These are phyloP conservation scores for Clarias magur DNA, from an alignment of 2,113 vertebrate species.

Conservation along the genomic window DNA sequence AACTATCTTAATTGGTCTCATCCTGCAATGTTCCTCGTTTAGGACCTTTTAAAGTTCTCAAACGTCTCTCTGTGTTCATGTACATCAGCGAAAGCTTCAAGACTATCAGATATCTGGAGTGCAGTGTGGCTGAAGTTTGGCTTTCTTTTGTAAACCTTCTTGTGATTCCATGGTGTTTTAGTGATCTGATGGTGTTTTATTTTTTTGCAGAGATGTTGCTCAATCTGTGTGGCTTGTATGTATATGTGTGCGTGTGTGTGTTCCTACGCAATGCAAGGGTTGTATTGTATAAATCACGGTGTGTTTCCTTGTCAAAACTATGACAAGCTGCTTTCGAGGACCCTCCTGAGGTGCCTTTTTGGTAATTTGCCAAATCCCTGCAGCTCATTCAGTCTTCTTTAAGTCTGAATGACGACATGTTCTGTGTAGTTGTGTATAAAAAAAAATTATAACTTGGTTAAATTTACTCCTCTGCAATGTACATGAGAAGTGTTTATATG, in stretches of 20 bases:
- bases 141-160: slow-evolving; percentile 6
- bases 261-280: slow-evolving; percentile 13
- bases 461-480: slow-evolving; percentile 22
- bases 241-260: neutral
- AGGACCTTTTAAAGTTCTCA: neutral
- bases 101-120: neutral
- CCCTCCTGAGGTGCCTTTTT: slow-evolving; percentile 45
- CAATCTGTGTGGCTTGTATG: slow-evolving; percentile 9
- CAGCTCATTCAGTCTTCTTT: slow-evolving; percentile 19
- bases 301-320: slow-evolving; percentile 15
- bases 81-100: neutral
- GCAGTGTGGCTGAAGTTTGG: neutral
- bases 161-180: neutral
- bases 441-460: neutral
- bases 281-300: slow-evolving; percentile 4
- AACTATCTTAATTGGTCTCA: too few species aligned
- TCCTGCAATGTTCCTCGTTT: neutral
- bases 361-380: slow-evolving; percentile 37
- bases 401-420: neutral
- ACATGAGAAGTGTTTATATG: slow-evolving; percentile 20
- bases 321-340: slow-evolving; percentile 6
- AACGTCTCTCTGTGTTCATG: neutral
- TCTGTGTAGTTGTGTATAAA: slow-evolving; percentile 33
- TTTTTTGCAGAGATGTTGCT: slow-evolving; percentile 35
- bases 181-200: slow-evolving; percentile 38